Evolutionary conservation across 2,797 vertebrate genomes (phyloP), one percentile per base, ranked within the genome.

Genomic region (Hafferia zeledoni): DNA sequence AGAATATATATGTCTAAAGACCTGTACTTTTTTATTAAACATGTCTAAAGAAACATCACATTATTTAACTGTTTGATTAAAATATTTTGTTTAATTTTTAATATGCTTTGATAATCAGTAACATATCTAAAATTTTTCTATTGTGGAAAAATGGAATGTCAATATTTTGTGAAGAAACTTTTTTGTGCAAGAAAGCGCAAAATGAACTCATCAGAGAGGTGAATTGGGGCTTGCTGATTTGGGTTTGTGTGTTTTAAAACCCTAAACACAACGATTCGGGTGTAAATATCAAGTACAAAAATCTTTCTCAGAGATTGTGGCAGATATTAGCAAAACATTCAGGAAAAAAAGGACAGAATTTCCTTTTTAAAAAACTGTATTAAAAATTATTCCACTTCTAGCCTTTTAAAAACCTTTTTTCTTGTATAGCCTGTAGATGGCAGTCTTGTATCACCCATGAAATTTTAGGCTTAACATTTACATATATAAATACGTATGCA

Each of bases 341-440:
- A 0, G 10, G 1, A 4, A 17, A 37, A 27, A 86, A 67, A 52
- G 28, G 4, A 22, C 6, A 68, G 22, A 74, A 24, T 63, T 63
- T 39, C 1, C 7, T 61, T 69, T 37, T 72, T 37, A 25, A 72
- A 64, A 68, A 50, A 7, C 5, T 16, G 0, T 41, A 17, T 35
- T 46, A 17, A 3, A 44, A 61, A 49, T 50, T 4, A 60, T 23
- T 15, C 7, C 0, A 13, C n/a, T 23, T 33, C 37, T 35, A 28
- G 5, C 1, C 1, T 72, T 82, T 84, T 3, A 27, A 83, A 53
- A 2, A 27, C 16, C 16, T 7, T 35, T 93, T 87, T 82, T 28
- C 33, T 50, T 31, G 1, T 22, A 3, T 3, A 31, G 24, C 37
- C 97, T 94, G 41, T 83, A 98, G 97, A 94, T 97, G 97, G 92